phyloP scores from a whole-genome alignment of 2,113 vertebrate genomes.

The Patagioenas fasciata region DNA sequence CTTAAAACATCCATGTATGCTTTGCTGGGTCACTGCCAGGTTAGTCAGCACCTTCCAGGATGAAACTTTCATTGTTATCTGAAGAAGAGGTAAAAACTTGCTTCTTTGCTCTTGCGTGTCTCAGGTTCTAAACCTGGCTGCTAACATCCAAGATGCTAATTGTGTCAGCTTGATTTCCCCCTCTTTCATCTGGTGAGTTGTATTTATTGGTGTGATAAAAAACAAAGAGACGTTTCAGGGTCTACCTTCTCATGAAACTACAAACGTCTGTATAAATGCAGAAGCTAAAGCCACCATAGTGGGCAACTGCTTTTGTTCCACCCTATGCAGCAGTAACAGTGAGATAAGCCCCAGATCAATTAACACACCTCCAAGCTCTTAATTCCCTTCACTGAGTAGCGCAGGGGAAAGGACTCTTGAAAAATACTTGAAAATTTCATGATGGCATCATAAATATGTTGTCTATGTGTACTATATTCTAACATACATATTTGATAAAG shows the following conservation, averaged over 20 bases:
- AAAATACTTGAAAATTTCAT: neutral
- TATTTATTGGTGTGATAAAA: neutral
- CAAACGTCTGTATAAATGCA: neutral
- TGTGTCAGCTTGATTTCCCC: neutral
- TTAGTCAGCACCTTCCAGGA: neutral
- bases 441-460: neutral
- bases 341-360: neutral
- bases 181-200: neutral
- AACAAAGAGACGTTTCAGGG: neutral
- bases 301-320: neutral
- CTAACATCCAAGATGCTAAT: neutral
- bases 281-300: fast-evolving
- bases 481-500: neutral
- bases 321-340: fast-evolving
- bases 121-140: neutral
- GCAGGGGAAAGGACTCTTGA: neutral
- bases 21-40: neutral
- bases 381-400: neutral
- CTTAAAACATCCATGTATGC: neutral
- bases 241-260: fast-evolving
- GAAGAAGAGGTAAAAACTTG: neutral
- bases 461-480: neutral
- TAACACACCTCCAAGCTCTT: neutral
- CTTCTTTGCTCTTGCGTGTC: neutral
- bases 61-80: neutral